Evolutionary conservation across 2,888 invertebrate genomes (phyloP).

Genomic region (Tholera decimalis): DNA sequence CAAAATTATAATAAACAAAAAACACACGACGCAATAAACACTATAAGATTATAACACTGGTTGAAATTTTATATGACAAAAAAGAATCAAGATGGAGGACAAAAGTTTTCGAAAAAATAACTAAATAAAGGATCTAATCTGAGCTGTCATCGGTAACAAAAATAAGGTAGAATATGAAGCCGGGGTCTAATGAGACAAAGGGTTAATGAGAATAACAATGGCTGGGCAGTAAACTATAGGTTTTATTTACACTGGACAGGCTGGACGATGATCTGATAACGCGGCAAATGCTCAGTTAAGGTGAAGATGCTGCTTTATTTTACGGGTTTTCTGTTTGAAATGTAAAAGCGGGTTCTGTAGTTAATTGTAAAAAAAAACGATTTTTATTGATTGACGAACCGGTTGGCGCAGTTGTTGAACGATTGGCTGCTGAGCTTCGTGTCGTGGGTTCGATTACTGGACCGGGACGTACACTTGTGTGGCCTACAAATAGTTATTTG

Average conservation of each 20-base stretch:
- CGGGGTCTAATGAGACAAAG: constrained; percentile 90
- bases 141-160: constrained; percentile 85
- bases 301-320: constrained; percentile 63
- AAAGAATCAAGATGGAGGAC: constrained; percentile 71
- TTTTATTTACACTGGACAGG: constrained; percentile 87
- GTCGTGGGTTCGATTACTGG: too few species aligned
- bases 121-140: constrained; percentile 81
- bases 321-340: constrained; percentile 4
- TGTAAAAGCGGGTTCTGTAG: neutral
- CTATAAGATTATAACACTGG: constrained; percentile 66
- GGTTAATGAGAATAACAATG: constrained; percentile 90
- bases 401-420: too few species aligned
- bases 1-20: constrained; percentile 30
- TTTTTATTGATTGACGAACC: neutral
- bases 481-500: too few species aligned
- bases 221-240: constrained; percentile 87
- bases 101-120: constrained; percentile 67
- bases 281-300: constrained; percentile 82
- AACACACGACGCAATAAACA: constrained; percentile 66
- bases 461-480: too few species aligned
- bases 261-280: constrained; percentile 86
- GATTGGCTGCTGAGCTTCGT: too few species aligned
- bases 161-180: constrained; percentile 87
- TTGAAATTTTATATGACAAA: constrained; percentile 66
- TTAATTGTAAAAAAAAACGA: neutral